Base-by-base conservation (phyloP, 2,113 vertebrate species). In the Sceloporus tristichus region DNA sequence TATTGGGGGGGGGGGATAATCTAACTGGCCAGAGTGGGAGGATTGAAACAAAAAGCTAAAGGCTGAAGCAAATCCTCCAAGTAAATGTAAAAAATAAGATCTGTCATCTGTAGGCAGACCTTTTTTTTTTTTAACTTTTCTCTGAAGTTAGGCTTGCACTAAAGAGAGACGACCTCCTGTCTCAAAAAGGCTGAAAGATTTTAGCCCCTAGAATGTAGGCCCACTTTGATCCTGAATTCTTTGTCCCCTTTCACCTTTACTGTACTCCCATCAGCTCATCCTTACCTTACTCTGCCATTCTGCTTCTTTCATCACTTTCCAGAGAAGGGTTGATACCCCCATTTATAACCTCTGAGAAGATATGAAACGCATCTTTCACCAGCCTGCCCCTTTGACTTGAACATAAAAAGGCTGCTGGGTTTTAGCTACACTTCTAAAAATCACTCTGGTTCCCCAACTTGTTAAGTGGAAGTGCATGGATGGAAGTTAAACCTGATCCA, bases 131-230 rank as follows among this genome's bases (percentile, higher is more conserved):
- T 29, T 87, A 42, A 56, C 59, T 87, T 93, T 91, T 89, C 9
- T 93, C 90, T 79, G 91, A 91, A 77, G 54, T 91, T 90, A n/a
- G 90, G 73, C 88, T 90, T 94, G 88, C 90, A 94, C 90, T 87
- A 89, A 92, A 88, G 91, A 94, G 27, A 92, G 89, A 82, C 85
- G 86, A 92, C 70, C 21, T 29, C 38, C 89, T 84, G 87, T 92
- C 92, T 90, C 92, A 79, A 65, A 81, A 66, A 91, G 84, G 6
- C n/a, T 66, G 89, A 90, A 78, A 82, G 82, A 83, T 23, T 16
- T 86, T 93, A 79, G 53, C 2, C 0, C 74, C 92, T 90, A 88
- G 73, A 74, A 40, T 0, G 1, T n/a, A 81, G 48, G 42, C 29
- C 62, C 71, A 88, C 25, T 53, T 77, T 21, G 18, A 23, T 76